A percentile compares a stretch with the other conserved stretches of the same genome.
Conservation (phyloP, 2,797 vertebrate species). For the Pseudomugil tenellus region DNA sequence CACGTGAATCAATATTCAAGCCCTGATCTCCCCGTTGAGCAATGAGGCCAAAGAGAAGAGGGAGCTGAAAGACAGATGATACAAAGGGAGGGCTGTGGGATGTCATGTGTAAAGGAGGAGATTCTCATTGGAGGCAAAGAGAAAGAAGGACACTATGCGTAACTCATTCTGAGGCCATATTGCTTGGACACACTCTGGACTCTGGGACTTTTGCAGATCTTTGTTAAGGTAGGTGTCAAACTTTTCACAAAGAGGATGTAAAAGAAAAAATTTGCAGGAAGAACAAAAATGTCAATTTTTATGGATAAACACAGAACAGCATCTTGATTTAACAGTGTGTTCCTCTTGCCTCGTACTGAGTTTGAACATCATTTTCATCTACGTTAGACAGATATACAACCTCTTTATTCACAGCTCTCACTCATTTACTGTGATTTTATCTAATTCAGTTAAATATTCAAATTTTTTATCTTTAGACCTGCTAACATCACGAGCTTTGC, state of each 20-base stretch:
- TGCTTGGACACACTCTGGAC: conserved; percentile 25
- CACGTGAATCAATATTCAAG: conserved; percentile 83
- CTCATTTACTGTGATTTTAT: no score
- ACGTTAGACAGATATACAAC: neutral
- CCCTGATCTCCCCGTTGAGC: conserved; percentile 70
- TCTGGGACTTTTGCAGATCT: conserved; percentile 32
- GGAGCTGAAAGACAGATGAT: conserved; percentile 64
- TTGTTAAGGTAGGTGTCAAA: conserved; percentile 62
- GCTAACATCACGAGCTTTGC: neutral
- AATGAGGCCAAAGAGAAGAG: conserved; percentile 72
- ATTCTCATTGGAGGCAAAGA: conserved; percentile 70
- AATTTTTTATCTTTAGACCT: neutral
- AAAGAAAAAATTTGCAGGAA: neutral
- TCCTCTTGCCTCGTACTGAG: neutral
- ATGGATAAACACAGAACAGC: neutral
- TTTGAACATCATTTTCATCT: neutral
- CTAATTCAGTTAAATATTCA: neutral
- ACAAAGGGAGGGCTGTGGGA: conserved; percentile 67
- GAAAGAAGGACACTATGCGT: conserved; percentile 51
- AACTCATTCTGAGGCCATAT: conserved; percentile 41
- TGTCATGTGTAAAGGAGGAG: conserved; percentile 63
- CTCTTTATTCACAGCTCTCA: neutral
- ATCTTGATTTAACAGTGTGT: neutral
- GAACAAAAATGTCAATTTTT: conserved; percentile 12
- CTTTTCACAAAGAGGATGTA: neutral